Base-by-base conservation (phyloP, 2,797 vertebrate species). In the Sebastes iracundus region DNA sequence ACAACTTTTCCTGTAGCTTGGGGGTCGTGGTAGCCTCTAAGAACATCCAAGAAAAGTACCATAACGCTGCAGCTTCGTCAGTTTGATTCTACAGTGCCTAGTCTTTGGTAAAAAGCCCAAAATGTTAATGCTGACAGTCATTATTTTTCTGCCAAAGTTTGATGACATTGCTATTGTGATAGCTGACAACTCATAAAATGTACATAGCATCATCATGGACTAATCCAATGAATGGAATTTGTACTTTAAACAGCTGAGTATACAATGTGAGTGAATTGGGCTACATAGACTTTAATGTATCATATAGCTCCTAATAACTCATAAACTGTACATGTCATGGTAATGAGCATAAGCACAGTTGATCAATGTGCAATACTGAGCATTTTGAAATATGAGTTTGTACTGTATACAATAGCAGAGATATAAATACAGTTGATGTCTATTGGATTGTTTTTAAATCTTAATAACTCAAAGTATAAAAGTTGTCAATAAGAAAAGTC, bases 391-490 rank as follows among this genome's bases (percentile, higher is more conserved):
- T 49, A 88, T 60, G 72, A 84, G 73, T 73, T 75, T 76, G 42
- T 72, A 69, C 77, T 61, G 88, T 79, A 66, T 74, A 90, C 82
- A 86, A 79, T 65, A 81, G 82, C 90, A 83, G 85, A 88, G 64
- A 84, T 87, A 89, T 91, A 90, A 89, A 91, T 90, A 91, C 87
- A 91, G 73, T 70, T 14, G 69, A 46, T 68, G 79, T 89, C 88
- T 90, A 87, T 75, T 72, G 84, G 81, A 84, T 72, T 79, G 73
- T 75, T 86, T 85, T 88, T 75, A 63, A 87, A 79, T 90, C 82
- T 85, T 76, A 87, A 83, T 81, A 87, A 92, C 91, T 89, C 87
- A 89, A 90, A 80, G 83, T 93, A 93, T 83, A 93, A 93, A 93
- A 93, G 88, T 86, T 91, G 81, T 87, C 73, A 7, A 92, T 89